Base-by-base conservation (phyloP, 2,888 invertebrate genomes). In the Geotrupes spiniger region DNA sequence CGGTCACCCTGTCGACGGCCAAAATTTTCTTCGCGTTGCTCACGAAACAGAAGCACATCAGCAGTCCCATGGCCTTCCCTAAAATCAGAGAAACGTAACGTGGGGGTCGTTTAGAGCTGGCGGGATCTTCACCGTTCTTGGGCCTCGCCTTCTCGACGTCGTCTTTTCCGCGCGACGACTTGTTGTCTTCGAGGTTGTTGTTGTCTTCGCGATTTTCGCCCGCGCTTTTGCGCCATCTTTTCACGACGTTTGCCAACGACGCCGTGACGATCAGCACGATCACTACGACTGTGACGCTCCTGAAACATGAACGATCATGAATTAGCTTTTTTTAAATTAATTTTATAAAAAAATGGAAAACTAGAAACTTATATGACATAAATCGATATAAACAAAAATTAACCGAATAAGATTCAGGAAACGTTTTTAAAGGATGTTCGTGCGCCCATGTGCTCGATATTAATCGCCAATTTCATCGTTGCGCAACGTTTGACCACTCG, bases 1-100 rank as follows among this genome's bases (percentile, higher is more conserved):
- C 78, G 6, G 78, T 77, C 4, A 82, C 77, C 1, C 78, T 77
- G 51, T 86, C 83, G 6, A 87, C 81, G 60, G 82, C 83, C 37
- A 91, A 73, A 54, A 91, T 89, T 56, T 85, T 84, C 59, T 81
- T 79, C 2, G 87, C 86, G 67, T 91, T 91, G 5, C 80, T 79
- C 50, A 87, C 74, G 29, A 87, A 81, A 9, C 89, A 87, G 72
- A 91, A 91, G 17, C 87, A 84, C 51, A 89, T 69, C 51, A 91
- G 70, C 49, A 88, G 68, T 63, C 79, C 80, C 27, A 82, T 70
- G 71, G 77, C 75, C 33, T 79, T 66, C 52, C 79, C 85, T 85
- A 70, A 47, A 71, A 72, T 55, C 46, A 8, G 11, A 33, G n/a
- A 21, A 21, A 4, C 6, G 21, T 3, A 4, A 21, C 21, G n/a